Evolutionary conservation across 2,113 vertebrate genomes (phyloP).

Genomic region (Natator depressus): DNA sequence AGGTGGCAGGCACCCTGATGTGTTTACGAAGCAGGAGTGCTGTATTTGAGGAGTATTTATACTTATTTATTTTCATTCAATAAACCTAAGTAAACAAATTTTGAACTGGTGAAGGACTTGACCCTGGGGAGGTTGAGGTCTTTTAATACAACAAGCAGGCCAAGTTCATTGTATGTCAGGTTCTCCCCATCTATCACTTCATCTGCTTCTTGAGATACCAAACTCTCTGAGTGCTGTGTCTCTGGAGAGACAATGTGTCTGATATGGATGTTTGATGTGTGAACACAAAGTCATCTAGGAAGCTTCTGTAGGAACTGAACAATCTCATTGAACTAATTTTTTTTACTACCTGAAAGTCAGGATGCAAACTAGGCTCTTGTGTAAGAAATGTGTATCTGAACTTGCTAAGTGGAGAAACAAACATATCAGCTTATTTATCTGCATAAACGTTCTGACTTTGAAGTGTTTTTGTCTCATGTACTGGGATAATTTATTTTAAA

Average conservation of each 20-base stretch:
- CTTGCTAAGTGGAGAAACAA: background rate
- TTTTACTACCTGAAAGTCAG: background rate
- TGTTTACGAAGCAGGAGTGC: background rate
- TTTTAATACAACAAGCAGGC: background rate
- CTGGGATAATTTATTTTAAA: background rate
- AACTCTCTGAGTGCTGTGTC: background rate
- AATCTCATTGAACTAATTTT: background rate
- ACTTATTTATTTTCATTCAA: background rate
- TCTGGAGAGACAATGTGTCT: background rate
- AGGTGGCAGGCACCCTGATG: background rate
- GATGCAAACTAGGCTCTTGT: background rate
- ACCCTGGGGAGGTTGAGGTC: accelerated
- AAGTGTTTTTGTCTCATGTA: background rate
- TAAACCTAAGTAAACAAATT: background rate
- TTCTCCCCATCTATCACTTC: background rate
- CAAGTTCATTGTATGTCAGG: background rate
- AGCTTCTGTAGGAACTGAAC: background rate
- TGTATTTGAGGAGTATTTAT: background rate
- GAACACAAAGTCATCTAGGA: background rate
- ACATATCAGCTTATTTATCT: background rate
- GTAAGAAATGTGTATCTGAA: background rate
- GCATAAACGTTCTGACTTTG: background rate
- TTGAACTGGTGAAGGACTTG: background rate
- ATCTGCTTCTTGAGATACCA: background rate
- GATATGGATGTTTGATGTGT: background rate